Base-by-base conservation (phyloP, 2,888 invertebrate genomes). In the Ommatoiulus sabulosus region DNA sequence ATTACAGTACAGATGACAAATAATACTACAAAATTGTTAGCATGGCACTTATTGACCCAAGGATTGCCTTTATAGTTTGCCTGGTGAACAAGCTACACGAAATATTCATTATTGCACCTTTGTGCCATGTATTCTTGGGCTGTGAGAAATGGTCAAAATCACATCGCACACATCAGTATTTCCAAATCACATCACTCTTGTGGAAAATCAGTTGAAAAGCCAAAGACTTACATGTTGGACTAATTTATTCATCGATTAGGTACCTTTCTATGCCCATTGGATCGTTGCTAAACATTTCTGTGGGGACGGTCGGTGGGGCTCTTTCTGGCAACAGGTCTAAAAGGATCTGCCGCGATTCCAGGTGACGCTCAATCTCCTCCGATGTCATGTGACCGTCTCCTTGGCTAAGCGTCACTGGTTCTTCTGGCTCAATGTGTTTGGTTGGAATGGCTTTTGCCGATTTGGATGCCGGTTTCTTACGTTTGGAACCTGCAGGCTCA, bases 251-350 rank as follows among this genome's bases (percentile, higher is more conserved):
- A 80, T 10, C 52, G 8, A 35, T 20, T 20, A 90, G 88, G 91
- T 93, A 96, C 96, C 96, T 96, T 92, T 97, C 97, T 87, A 97
- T 93, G 87, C 88, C 92, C 0, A 97, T 97, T 88, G 97, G 97
- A 91, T 98, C 97, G 93, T 97, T 97, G 93, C 97, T 97, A 92
- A 98, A 98, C 96, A 98, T 97, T 93, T 98, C 97, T 80, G 96
- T 96, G 5, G 98, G 98, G 46, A 98, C 96, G 15, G 97, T 97
- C 0, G 97, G 96, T 0, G 97, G 97, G 48, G 97, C 96, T 91
- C 96, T 95, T 92, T 97, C 97, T 15, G 92, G 91, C 90, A 96
- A 94, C 90, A 97, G 93, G 92, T 97, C 96, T 93, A 96, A 93
- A 92, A 96, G 95, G 44, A 95, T 95, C 91, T 96, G 96, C 20